Evolutionary conservation across 1,140 invertebrate genomes (phyloP).

Genomic region (Drosophila ficusphila): DNA sequence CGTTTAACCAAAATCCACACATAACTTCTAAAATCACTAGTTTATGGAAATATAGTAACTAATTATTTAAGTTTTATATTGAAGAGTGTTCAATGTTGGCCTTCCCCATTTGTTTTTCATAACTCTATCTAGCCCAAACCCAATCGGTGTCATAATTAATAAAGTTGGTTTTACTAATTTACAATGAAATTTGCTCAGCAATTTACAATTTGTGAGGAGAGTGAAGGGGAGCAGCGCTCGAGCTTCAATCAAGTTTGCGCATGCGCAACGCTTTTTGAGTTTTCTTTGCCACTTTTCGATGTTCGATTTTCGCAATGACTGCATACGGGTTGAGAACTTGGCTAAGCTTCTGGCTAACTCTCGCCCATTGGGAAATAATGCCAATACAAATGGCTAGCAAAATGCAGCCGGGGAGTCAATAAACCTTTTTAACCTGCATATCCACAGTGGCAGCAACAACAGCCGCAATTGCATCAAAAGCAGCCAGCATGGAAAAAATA

Average conservation of each 20-base stretch:
- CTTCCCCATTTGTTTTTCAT: not conserved
- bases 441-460: not conserved
- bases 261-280: slow-evolving; percentile 54
- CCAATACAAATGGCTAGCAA: slow-evolving; percentile 14
- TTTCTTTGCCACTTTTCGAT: slow-evolving; percentile 34
- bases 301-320: slow-evolving; percentile 45
- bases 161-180: slow-evolving; percentile 50
- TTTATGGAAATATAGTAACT: too few species aligned
- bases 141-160: slow-evolving; percentile 51
- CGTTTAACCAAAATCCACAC: too few species aligned
- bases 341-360: slow-evolving; percentile 59
- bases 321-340: slow-evolving; percentile 47
- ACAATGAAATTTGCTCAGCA: slow-evolving; percentile 57
- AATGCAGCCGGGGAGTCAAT: slow-evolving; percentile 67
- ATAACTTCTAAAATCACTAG: too few species aligned
- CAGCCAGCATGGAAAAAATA: slow-evolving; percentile 36
- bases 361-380: slow-evolving; percentile 35
- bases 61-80: too few species aligned
- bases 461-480: slow-evolving; percentile 28
- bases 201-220: slow-evolving; percentile 27
- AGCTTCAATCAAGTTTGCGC: slow-evolving; percentile 42
- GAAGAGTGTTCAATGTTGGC: not conserved
- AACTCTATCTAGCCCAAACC: not conserved
- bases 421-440: slow-evolving; percentile 79
- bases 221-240: not conserved